Evolutionary conservation across 2,888 invertebrate genomes (phyloP).

Genomic region (Eledone cirrhosa): DNA sequence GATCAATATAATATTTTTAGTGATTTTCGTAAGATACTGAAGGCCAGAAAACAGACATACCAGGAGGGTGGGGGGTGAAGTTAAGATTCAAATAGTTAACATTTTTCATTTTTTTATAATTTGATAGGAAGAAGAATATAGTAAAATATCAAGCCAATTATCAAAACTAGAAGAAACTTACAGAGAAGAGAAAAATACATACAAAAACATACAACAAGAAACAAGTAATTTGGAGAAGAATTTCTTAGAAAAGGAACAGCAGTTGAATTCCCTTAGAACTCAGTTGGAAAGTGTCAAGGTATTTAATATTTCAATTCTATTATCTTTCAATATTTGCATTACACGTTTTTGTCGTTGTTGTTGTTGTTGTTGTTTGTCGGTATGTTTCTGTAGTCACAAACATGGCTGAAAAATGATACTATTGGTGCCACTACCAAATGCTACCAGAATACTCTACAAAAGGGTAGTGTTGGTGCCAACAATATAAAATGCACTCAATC

Average conservation of each 20-base stretch:
- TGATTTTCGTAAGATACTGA: too few species aligned
- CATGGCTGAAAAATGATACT: too few species aligned
- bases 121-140: constrained; percentile 55
- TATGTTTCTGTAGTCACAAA: too few species aligned
- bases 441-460: too few species aligned
- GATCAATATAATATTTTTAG: too few species aligned
- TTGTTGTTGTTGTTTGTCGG: neutral
- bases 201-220: constrained; percentile 35
- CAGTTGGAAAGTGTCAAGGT: constrained; percentile 3
- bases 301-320: too few species aligned
- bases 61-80: too few species aligned
- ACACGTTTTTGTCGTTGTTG: neutral
- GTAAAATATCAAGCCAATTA: constrained; percentile 39
- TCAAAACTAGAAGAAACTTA: constrained; percentile 35
- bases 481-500: too few species aligned
- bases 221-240: constrained; percentile 40
- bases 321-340: neutral
- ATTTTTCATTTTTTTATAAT: neutral
- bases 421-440: too few species aligned
- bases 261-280: constrained; percentile 43
- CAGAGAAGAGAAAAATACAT: constrained; percentile 35
- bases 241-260: constrained; percentile 43
- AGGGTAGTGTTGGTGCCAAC: too few species aligned
- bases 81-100: too few species aligned
- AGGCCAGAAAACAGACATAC: too few species aligned